Base-by-base conservation (phyloP, 2,888 invertebrate species). In the Drosophila birchii region DNA sequence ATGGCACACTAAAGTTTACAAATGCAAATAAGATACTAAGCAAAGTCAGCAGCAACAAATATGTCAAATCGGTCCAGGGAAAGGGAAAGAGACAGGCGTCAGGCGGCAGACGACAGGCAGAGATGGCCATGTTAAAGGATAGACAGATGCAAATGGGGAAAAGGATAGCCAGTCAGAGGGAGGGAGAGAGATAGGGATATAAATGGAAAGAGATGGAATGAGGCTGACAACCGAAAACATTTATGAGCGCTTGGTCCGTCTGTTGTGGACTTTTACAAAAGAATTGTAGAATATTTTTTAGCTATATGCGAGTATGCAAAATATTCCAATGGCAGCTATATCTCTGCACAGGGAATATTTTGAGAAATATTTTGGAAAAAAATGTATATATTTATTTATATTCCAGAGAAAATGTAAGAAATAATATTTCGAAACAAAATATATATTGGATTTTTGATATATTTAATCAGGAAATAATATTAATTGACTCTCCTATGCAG, bases 11-110 rank as follows among this genome's bases (percentile, higher is more conserved):
- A 82, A 88, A 89, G 76, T 85, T 89, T 89, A 89, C 90, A 88
- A 85, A 85, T 85, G 85, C 85, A 85, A 85, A 85, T 85, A 80
- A 86, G 89, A 80, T 89, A 76, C 89, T 85, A 82, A 85, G 85
- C 79, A 86, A 84, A 86, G 85, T 84, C 85, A 74, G 70, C 73
- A 83, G 88, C 88, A 86, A 86, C 89, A 88, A 88, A 83, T 83
- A 83, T 88, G 87, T 88, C 87, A 88, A 86, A 83, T 71, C 73
- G 18, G 36, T 23, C 20, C 58, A 32, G 34, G 64, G 38, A 20
- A 20, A 6, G 64, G 45, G 29, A 45, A 41, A 43, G 54, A 70
- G 71, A 71, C 36, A 43, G 72, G 72, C 60, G 32, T 23, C 60
- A 61, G 72, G 59, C 32, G 5, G n/a, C 60, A 60, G 39, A n/a